A percentile compares a stretch with the other conserved stretches of the same genome.
These are phyloP conservation scores for Philaethria dido DNA, from an alignment of 2,888 invertebrate genomes.

Conservation along the genomic window DNA sequence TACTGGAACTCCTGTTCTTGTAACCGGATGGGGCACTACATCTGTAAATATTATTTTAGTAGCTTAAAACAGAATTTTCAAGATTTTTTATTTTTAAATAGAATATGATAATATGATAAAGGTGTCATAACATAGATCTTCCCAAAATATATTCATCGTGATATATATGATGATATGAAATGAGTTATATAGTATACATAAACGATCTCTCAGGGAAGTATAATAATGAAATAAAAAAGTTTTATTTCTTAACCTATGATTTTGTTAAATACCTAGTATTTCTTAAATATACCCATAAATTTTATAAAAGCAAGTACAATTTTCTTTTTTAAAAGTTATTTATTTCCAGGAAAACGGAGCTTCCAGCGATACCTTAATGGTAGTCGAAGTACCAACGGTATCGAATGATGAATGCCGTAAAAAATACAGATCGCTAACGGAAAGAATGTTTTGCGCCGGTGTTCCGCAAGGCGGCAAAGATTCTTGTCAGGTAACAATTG, in stretches of 20 bases:
- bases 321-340: constrained; percentile 19
- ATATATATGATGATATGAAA: too few species aligned
- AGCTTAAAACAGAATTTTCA: too few species aligned
- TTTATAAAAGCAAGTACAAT: neutral
- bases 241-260: neutral
- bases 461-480: constrained; percentile 68
- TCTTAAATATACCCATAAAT: neutral
- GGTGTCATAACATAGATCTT: too few species aligned
- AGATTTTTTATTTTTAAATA: too few species aligned
- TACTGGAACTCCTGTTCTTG: constrained; percentile 52
- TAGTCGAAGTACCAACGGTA: constrained; percentile 54
- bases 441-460: constrained; percentile 71
- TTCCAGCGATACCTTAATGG: constrained; percentile 44
- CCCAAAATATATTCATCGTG: too few species aligned
- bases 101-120: too few species aligned
- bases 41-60: constrained; percentile 38
- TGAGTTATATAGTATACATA: too few species aligned
- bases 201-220: too few species aligned
- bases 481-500: constrained; percentile 52
- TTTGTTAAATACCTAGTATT: constrained; percentile 6
- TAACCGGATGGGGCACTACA: constrained; percentile 70
- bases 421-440: constrained; percentile 56
- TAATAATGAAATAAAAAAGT: too few species aligned
- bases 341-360: constrained; percentile 42
- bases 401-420: constrained; percentile 52